These are phyloP conservation scores for Ooceraea biroi DNA, from an alignment of 1,140 invertebrate species.

Conservation along the genomic window DNA sequence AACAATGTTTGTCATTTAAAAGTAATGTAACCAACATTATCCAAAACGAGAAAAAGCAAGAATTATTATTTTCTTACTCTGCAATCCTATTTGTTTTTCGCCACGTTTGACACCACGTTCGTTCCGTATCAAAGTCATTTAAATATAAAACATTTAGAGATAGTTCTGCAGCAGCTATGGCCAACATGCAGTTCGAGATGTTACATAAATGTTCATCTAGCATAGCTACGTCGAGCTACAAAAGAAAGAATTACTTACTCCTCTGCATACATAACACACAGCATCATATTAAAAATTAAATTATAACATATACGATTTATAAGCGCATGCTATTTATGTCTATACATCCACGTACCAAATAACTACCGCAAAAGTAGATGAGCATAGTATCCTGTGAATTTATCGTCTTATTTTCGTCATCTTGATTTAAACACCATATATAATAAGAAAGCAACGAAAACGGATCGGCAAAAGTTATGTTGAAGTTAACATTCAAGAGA, in stretches of 20 bases:
- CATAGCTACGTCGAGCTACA: conserved; percentile 76
- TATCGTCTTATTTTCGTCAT: background rate
- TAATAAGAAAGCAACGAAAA: conserved; percentile 67
- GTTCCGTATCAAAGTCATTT: background rate
- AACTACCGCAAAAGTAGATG: conserved; percentile 71
- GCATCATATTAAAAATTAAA: background rate
- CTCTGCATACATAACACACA: background rate
- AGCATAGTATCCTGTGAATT: background rate
- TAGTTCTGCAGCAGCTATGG: conserved; percentile 54
- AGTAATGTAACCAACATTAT: background rate
- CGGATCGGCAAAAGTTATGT: conserved; percentile 73
- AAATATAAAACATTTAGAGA: conserved; percentile 48
- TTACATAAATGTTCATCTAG: conserved; percentile 64
- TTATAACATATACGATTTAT: background rate
- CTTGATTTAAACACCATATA: conserved; percentile 27
- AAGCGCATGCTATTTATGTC: background rate
- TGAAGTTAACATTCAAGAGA: conserved; percentile 67
- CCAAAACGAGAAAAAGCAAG: background rate
- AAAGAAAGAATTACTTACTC: conserved; percentile 18
- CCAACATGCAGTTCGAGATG: conserved; percentile 50
- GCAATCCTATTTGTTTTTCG: background rate
- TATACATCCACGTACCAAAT: conserved; percentile 65
- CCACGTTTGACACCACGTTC: conserved; percentile 56
- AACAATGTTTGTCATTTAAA: background rate
- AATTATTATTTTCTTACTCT: conserved; percentile 20